A percentile compares a stretch with the other conserved stretches of the same genome.
Evolutionary conservation across 2,888 invertebrate genomes (phyloP).

Genomic region (Drosophila testacea): DNA sequence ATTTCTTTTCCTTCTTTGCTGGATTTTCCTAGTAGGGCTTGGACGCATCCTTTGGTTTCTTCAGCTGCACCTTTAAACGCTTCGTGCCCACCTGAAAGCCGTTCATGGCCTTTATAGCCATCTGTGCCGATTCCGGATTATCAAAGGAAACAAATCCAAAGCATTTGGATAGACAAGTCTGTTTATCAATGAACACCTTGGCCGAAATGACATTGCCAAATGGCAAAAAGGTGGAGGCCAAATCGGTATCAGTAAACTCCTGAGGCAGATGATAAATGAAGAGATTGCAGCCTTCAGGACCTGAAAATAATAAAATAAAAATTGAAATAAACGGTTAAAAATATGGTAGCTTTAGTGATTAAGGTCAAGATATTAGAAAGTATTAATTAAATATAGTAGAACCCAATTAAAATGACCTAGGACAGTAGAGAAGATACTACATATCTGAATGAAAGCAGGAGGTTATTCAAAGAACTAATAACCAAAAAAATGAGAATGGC

Average conservation of each 20-base stretch:
- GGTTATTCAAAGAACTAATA: too few relatives aligned
- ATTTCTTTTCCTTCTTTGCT: conserved; percentile 6
- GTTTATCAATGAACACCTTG: conserved; percentile 99
- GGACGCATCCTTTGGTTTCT: conserved; percentile 96
- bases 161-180: conserved; percentile 99
- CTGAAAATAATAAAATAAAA: conserved; percentile 84
- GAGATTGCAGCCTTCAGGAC: conserved; percentile 99
- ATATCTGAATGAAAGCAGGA: too few relatives aligned
- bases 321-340: neutral
- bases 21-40: conserved; percentile 91
- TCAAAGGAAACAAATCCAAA: conserved; percentile 99
- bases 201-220: conserved; percentile 99
- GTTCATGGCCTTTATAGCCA: conserved; percentile 98
- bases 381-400: neutral
- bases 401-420: neutral
- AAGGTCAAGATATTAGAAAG: neutral
- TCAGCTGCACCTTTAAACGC: conserved; percentile 98
- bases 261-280: conserved; percentile 99
- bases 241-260: conserved; percentile 98
- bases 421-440: too few relatives aligned
- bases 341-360: neutral
- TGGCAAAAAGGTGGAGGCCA: conserved; percentile 98
- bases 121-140: conserved; percentile 96
- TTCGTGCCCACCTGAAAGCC: conserved; percentile 99
- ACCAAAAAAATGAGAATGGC: too few relatives aligned